phyloP scores from a whole-genome alignment of 2,797 vertebrate genomes.

The Valencia hispanica region DNA sequence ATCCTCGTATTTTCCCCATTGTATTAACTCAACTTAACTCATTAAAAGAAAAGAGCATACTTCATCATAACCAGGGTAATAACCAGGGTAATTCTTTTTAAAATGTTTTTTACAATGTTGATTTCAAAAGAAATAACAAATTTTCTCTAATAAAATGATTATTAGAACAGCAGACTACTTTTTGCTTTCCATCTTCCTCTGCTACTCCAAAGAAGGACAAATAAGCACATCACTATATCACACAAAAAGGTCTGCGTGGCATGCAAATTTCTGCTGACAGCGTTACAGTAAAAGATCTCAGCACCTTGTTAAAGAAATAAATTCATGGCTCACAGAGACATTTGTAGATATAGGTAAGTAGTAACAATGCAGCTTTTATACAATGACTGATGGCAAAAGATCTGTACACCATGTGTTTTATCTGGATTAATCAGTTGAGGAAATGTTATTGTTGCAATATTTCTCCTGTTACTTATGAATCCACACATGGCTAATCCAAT shows the following conservation, averaged over 20 bases:
- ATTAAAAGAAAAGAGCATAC: not conserved
- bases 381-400: slow-evolving; percentile 28
- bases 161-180: slow-evolving; percentile 3
- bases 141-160: not conserved
- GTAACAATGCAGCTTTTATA: slow-evolving; percentile 26
- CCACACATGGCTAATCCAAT: slow-evolving; percentile 48
- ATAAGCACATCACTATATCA: not conserved
- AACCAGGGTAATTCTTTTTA: slow-evolving; percentile 2
- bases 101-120: not conserved
- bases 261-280: slow-evolving; percentile 29
- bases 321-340: slow-evolving; percentile 1
- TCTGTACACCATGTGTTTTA: slow-evolving; percentile 1
- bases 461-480: slow-evolving; percentile 24
- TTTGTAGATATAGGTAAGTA: slow-evolving; percentile 11
- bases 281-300: slow-evolving; percentile 2
- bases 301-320: slow-evolving; percentile 31
- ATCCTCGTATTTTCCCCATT: not conserved
- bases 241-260: not conserved
- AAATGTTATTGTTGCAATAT: slow-evolving; percentile 7
- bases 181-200: not conserved
- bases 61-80: slow-evolving; percentile 20
- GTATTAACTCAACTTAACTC: too few species aligned
- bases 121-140: slow-evolving; percentile 12
- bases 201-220: slow-evolving; percentile 4
- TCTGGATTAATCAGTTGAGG: slow-evolving; percentile 20